Evolutionary conservation across 2,888 invertebrate genomes (phyloP).

Genomic region (Mesorhabditis spiculigera): DNA sequence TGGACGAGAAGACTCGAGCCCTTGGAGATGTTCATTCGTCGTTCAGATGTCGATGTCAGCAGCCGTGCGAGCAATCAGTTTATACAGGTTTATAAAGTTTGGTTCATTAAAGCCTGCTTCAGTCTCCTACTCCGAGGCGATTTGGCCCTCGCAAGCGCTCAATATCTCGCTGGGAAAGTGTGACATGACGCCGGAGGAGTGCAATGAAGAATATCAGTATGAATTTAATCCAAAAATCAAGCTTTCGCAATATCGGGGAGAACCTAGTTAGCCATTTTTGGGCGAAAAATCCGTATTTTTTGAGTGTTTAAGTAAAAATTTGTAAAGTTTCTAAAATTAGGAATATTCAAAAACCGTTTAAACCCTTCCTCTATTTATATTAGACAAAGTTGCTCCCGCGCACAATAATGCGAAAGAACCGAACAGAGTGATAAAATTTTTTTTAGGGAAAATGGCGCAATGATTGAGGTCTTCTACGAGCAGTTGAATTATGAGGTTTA

Average conservation of each 20-base stretch:
- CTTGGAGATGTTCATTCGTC: slow-evolving; percentile 42
- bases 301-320: too few species aligned
- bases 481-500: slow-evolving; percentile 52
- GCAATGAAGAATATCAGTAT: slow-evolving; percentile 52
- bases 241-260: too few species aligned
- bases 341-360: too few species aligned
- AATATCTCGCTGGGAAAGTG: slow-evolving; percentile 48
- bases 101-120: not conserved
- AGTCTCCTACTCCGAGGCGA: slow-evolving; percentile 51
- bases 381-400: too few species aligned
- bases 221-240: not conserved
- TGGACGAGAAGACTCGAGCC: slow-evolving; percentile 47
- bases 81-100: slow-evolving; percentile 28
- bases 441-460: slow-evolving; percentile 53
- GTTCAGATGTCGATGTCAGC: slow-evolving; percentile 47
- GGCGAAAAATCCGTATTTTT: too few species aligned
- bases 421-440: not conserved
- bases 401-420: not conserved
- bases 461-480: slow-evolving; percentile 56
- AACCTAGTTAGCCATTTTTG: too few species aligned
- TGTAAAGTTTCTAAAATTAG: too few species aligned
- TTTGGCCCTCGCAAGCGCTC: slow-evolving; percentile 52
- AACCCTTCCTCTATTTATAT: too few species aligned
- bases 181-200: slow-evolving; percentile 37
- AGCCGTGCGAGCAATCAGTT: slow-evolving; percentile 52